Base-by-base conservation (phyloP, 2,888 invertebrate genomes). In the Habrosyne pyritoides region DNA sequence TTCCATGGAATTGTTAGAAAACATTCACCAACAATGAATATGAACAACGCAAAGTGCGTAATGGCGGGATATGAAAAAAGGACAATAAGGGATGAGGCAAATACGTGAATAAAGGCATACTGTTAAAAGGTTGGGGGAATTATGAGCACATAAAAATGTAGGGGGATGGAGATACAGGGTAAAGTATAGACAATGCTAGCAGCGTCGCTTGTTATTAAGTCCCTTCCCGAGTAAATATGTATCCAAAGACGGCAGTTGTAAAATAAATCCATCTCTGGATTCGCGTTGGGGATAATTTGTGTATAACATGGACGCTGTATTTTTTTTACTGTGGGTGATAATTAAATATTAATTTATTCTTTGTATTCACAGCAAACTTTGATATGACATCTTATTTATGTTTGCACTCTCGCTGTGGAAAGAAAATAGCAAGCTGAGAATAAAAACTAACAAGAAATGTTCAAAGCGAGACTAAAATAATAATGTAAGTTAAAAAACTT, bases 21-120 rank as follows among this genome's bases (percentile, higher is more conserved):
- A 52, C 24, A 36, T 24, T 36, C 22, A 24, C 57, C 64, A 54
- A 49, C 54, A 59, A 67, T 69, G 74, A 71, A 71, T 69, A 72
- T 65, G 71, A 79, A 80, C 77, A 77, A 74, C 75, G 69, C 67
- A 59, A 69, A 68, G 66, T 42, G 69, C 66, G 69, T 71, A 75
- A 79, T 77, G 79, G 77, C 76, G 75, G 77, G 75, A 83, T 81
- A 83, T 82, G 83, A 79, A 83, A 80, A 80, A 84, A 79, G 79
- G 75, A 82, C 79, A 84, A 82, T 81, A 79, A 80, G 75, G 77
- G 67, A 75, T 71, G 77, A 73, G 69, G 71, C 74, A 77, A 81
- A 83, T 79, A 75, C 76, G 72, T 65, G 74, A 74, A 84, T 80
- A 80, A 83, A 81, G 76, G 71, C 75, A 73, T 71, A 63, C 75